Evolutionary conservation across 1,140 invertebrate genomes (phyloP).

Genomic region (Platorchestia sp.): DNA sequence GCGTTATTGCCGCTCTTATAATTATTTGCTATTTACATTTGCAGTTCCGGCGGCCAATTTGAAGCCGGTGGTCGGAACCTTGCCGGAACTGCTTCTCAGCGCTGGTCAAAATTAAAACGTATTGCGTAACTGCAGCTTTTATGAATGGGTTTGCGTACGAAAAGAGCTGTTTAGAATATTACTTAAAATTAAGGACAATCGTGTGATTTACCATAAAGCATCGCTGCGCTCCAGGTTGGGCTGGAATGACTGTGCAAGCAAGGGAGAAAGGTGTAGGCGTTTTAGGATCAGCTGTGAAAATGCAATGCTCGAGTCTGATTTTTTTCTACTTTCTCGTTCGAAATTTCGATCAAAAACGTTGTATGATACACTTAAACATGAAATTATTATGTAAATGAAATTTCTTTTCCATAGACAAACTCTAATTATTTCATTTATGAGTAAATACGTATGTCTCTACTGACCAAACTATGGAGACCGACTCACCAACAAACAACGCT

Average conservation of each 20-base stretch:
- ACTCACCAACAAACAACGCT: neutral
- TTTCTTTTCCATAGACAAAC: neutral
- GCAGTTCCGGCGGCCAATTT: neutral
- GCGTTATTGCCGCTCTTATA: neutral
- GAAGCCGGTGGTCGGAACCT: neutral
- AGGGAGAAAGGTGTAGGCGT: neutral
- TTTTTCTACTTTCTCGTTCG: neutral
- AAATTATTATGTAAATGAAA: neutral
- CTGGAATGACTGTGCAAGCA: neutral
- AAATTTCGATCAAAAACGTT: neutral
- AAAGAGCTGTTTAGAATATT: neutral
- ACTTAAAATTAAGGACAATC: neutral
- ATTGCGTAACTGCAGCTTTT: neutral
- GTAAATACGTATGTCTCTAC: too few relatives aligned
- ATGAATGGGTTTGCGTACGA: too few relatives aligned
- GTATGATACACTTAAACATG: neutral
- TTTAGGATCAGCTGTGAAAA: neutral
- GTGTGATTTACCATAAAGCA: neutral
- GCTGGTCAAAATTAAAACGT: neutral
- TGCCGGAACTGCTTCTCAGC: neutral
- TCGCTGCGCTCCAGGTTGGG: neutral
- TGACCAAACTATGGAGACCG: neutral
- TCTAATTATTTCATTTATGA: neutral
- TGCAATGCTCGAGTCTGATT: neutral
- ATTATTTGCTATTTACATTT: slow-evolving; percentile 17